Evolutionary conservation across 2,888 invertebrate genomes (phyloP), one percentile per base, ranked within the genome.

Genomic region (Branchellion lobata): DNA sequence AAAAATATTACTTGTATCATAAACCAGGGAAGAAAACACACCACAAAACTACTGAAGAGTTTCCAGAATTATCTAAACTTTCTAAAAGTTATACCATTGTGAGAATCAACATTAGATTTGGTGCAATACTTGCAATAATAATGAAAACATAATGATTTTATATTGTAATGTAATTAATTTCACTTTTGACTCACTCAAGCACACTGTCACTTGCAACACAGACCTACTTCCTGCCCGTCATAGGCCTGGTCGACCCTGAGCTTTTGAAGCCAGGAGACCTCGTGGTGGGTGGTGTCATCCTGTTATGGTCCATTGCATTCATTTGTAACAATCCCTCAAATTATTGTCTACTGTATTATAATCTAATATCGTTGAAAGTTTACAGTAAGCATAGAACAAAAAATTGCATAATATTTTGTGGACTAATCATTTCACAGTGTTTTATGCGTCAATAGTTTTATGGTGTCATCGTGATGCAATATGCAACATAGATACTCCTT

Each of bases 171-270:
- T n/a, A n/a, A n/a, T n/a, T n/a, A n/a, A n/a, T n/a, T n/a, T n/a
- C n/a, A n/a, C n/a, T n/a, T n/a, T n/a, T n/a, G n/a, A n/a, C n/a
- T n/a, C n/a, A n/a, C n/a, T n/a, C n/a, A n/a, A n/a, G n/a, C n/a
- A n/a, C n/a, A n/a, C n/a, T n/a, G n/a, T n/a, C n/a, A n/a, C n/a
- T n/a, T n/a, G n/a, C n/a, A n/a, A n/a, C n/a, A 65, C 93, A 98
- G 90, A 99, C 99, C 0, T 99, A 99, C 86, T 99, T 99, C 88
- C 89, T 99, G 85, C 99, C 99, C 61, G 98, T 99, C 33, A 97
- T 99, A 87, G 99, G 99, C 0, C 88, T 99, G 21, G 98, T 99
- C 1, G 99, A 99, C 89, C 94, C 98, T 3, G 97, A 96, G 85
- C 94, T 97, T 85, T 87, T 99, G 76, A 98, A 98, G 87, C 99